Evolutionary conservation across 2,888 invertebrate genomes (phyloP).

Genomic region (Lepidonotus clava): DNA sequence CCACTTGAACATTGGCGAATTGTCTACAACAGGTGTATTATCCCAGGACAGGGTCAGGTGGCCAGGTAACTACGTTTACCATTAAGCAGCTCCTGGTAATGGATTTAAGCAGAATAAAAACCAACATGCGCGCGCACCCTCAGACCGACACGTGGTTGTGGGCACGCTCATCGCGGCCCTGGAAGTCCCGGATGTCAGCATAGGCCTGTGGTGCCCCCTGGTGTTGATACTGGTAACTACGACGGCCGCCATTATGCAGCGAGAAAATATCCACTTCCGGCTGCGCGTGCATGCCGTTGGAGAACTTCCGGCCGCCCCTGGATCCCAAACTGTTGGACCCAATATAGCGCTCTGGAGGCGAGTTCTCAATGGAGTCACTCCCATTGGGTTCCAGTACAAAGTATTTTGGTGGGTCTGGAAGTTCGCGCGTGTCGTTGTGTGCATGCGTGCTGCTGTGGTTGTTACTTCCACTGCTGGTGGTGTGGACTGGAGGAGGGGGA

Average conservation of each 20-base stretch:
- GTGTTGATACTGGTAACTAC: neutral
- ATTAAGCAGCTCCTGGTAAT: too few relatives aligned
- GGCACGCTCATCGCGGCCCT: constrained; percentile 15
- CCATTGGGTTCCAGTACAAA: constrained; percentile 49
- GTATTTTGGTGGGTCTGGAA: constrained; percentile 55
- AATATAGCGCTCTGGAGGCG: constrained; percentile 29
- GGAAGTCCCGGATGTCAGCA: constrained; percentile 29
- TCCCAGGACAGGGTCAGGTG: too few relatives aligned
- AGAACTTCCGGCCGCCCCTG: constrained; percentile 13
- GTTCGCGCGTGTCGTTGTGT: constrained; percentile 29
- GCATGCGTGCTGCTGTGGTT: constrained; percentile 15
- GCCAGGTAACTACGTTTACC: too few relatives aligned
- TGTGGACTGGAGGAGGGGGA: constrained; percentile 18
- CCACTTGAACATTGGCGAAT: too few relatives aligned
- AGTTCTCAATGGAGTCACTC: neutral
- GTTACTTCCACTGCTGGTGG: too few relatives aligned
- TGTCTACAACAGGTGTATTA: too few relatives aligned
- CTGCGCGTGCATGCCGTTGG: neutral
- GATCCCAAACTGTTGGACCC: constrained; percentile 20
- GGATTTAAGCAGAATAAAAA: too few relatives aligned
- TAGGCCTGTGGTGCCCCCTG: neutral
- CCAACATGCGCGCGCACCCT: neutral
- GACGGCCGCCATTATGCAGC: neutral
- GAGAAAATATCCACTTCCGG: constrained; percentile 11
- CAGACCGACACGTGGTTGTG: constrained; percentile 40